Evolutionary conservation across 2,888 invertebrate genomes (phyloP).

Genomic region (Drosophila suboccidentalis): DNA sequence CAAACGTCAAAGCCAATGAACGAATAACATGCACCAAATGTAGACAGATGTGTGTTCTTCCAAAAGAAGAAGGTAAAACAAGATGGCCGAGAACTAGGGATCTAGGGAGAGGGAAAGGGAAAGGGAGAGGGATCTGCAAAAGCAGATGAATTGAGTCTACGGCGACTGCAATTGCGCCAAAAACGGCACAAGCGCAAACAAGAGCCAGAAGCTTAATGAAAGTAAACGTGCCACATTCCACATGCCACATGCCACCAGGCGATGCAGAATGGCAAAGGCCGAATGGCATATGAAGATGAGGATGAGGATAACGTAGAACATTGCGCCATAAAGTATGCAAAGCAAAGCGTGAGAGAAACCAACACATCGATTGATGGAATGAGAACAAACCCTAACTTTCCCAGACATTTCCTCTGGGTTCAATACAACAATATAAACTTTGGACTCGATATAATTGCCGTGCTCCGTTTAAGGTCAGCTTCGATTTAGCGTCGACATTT

Average conservation of each 20-base stretch:
- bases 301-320: conserved; percentile 13
- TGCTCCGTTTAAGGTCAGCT: conserved; percentile 34
- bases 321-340: conserved; percentile 57
- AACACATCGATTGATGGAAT: conserved; percentile 12
- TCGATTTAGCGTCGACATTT: conserved; percentile 30
- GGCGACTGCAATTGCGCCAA: conserved; percentile 55
- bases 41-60: conserved; percentile 16
- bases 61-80: conserved; percentile 12
- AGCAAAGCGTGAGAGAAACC: conserved; percentile 33
- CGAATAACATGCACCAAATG: conserved; percentile 65
- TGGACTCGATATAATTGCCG: conserved; percentile 29
- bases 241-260: conserved; percentile 15
- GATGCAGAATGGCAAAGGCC: conserved; percentile 21
- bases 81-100: background rate
- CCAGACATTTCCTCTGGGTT: conserved; percentile 9
- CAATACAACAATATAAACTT: conserved; percentile 26
- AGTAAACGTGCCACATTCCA: conserved; percentile 64
- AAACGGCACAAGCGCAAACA: conserved; percentile 50
- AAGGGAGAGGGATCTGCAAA: background rate
- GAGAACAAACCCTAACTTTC: background rate
- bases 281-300: conserved; percentile 9
- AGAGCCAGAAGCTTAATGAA: conserved; percentile 49
- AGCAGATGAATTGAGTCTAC: conserved; percentile 18
- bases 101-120: background rate
- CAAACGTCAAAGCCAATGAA: conserved; percentile 77